Base-by-base conservation (phyloP, 2,113 vertebrate genomes). In the Eleginops maclovinus region DNA sequence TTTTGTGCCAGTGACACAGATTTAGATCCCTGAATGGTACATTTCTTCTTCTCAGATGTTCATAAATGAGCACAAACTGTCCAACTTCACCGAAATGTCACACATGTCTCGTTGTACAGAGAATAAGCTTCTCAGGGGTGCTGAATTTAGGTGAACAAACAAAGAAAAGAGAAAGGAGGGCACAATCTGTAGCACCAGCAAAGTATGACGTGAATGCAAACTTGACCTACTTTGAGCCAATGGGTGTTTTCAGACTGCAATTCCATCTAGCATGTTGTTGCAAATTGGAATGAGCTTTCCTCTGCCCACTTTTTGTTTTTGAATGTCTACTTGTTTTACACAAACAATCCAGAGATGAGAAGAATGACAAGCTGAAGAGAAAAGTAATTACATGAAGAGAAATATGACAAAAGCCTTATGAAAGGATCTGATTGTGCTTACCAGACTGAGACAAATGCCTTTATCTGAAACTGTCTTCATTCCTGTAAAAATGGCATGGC, bases 191-290 rank as follows among this genome's bases (percentile, higher is more conserved):
- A 22, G 71, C 31, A 58, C 47, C 68, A 43, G 81, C 9, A n/a
- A 40, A 61, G 75, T 50, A 72, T 87, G 91, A 93, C 69, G 81
- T 86, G 88, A 82, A 61, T 65, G 49, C 81, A 53, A 87, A 82
- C 70, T 89, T 94, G 95, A 94, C 94, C 94, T 93, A 95, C 88
- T 95, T 95, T 94, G 73, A 83, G 55, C 93, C 91, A 93, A 93
- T 94, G 81, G 89, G 75, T 79, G 86, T 40, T 63, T 65, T 73
- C 84, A 49, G 54, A 53, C 84, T 62, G 82, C 81, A 72, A 65
- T 49, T 88, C 73, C 70, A 26, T 66, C 85, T 31, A 61, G 31
- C 59, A 66, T 75, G 74, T 58, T 69, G 61, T 51, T 75, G 86
- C 91, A 90, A 91, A 93, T 87, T 91, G 90, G 88, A 84, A 75